Percentiles rank a stretch among this genome's conserved stretches.
Evolutionary conservation across 2,113 vertebrate species (phyloP).

Genomic region (Xyliphius kryptos): DNA sequence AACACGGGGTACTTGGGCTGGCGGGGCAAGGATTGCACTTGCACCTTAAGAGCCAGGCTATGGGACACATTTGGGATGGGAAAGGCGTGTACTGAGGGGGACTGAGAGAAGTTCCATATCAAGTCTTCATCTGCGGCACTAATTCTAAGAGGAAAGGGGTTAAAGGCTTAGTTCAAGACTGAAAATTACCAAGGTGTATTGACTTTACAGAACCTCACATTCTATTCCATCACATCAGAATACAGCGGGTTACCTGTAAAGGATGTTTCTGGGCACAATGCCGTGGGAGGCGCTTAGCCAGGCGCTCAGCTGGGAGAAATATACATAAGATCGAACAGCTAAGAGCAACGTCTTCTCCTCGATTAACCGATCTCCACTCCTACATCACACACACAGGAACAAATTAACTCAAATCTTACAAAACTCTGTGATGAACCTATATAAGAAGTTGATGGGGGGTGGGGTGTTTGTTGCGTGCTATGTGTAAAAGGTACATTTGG

Average conservation of each 20-base stretch:
- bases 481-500: too few relatives aligned
- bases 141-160: slow-evolving; percentile 68
- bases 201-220: too few relatives aligned
- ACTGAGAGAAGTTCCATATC: slow-evolving; percentile 90
- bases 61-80: slow-evolving; percentile 92
- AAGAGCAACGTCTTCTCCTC: slow-evolving; percentile 93
- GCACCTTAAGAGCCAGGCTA: slow-evolving; percentile 91
- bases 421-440: too few relatives aligned
- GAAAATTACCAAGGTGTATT: too few relatives aligned
- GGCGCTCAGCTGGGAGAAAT: slow-evolving; percentile 97
- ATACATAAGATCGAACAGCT: slow-evolving; percentile 95
- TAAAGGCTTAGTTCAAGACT: too few relatives aligned
- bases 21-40: slow-evolving; percentile 91
- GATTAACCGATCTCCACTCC: slow-evolving; percentile 87
- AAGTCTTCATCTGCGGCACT: slow-evolving; percentile 89
- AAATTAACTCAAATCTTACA: too few relatives aligned
- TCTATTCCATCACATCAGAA: too few relatives aligned
- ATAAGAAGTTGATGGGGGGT: too few relatives aligned
- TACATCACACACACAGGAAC: slow-evolving; percentile 45
- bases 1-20: slow-evolving; percentile 90
- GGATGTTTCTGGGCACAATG: slow-evolving; percentile 93
- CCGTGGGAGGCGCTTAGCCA: slow-evolving; percentile 98
- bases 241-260: slow-evolving; percentile 78
- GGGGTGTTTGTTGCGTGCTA: too few relatives aligned
- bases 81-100: slow-evolving; percentile 90